Conservation (phyloP, 2,797 vertebrate genomes). For the Phataginus tricuspis region DNA sequence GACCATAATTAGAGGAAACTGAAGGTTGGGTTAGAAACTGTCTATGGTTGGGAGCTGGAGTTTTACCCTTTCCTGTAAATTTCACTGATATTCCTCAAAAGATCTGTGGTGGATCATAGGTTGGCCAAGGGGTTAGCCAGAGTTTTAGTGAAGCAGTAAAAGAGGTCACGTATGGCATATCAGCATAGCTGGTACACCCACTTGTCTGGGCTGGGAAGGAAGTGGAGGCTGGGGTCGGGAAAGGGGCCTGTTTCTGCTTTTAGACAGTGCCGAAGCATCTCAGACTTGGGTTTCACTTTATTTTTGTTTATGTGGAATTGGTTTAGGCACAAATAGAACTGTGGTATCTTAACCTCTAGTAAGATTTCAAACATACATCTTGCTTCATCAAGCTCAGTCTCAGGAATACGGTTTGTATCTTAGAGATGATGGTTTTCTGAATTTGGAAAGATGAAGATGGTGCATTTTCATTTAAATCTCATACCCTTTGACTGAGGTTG, state of each 20-base stretch:
- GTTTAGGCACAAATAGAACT: constrained; percentile 47
- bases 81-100: background rate
- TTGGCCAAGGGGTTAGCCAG: constrained; percentile 20
- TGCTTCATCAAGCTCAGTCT: constrained; percentile 20
- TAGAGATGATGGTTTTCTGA: background rate
- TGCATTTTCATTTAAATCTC: constrained; percentile 17
- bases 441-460: background rate
- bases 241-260: constrained; percentile 45
- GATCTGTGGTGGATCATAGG: background rate
- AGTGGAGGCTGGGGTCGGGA: constrained; percentile 50
- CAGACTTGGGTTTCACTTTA: constrained; percentile 56
- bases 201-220: constrained; percentile 69
- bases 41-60: constrained; percentile 35
- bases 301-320: constrained; percentile 64
- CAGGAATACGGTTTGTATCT: background rate
- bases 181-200: constrained; percentile 32
- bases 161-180: background rate
- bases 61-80: constrained; percentile 36
- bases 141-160: background rate
- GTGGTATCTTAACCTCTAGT: constrained; percentile 11
- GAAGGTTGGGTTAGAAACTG: constrained; percentile 3
- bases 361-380: constrained; percentile 33
- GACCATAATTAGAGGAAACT: constrained; percentile 70
- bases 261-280: constrained; percentile 32
- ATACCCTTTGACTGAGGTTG: background rate